A percentile compares a stretch with the other conserved stretches of the same genome.
Evolutionary conservation across 1,140 invertebrate genomes (phyloP).

Genomic region (Dolichoris vasculosae): DNA sequence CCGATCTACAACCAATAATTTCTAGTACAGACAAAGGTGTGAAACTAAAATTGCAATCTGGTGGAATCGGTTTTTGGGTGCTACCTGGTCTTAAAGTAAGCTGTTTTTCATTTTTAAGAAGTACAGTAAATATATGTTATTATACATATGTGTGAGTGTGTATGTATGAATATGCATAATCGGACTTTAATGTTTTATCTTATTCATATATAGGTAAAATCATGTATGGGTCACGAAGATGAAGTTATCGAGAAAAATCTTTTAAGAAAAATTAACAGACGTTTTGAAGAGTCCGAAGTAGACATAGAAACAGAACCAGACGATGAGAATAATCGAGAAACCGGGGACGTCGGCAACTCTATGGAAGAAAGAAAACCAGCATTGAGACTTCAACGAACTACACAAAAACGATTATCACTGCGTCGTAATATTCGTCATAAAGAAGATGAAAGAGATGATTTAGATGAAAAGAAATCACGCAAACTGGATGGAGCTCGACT

Average conservation of each 20-base stretch:
- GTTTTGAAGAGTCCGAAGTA: conserved; percentile 9
- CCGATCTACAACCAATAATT: conserved; percentile 73
- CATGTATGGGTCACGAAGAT: conserved; percentile 56
- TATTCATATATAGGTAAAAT: conserved; percentile 56
- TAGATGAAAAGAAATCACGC: conserved; percentile 43
- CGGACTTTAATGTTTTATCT: neutral
- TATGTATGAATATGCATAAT: neutral
- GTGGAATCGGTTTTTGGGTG: conserved; percentile 78
- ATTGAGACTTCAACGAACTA: conserved; percentile 11
- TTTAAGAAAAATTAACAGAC: conserved; percentile 51
- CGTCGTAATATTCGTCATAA: conserved; percentile 43
- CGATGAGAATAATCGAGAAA: neutral
- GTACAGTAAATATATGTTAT: neutral
- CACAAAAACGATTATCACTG: neutral
- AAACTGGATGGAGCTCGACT: conserved; percentile 34
- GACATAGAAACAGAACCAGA: conserved; percentile 16
- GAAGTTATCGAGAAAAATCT: conserved; percentile 47
- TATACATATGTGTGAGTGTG: neutral
- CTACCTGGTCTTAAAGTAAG: conserved; percentile 74
- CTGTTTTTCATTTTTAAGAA: neutral
- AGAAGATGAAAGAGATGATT: conserved; percentile 44
- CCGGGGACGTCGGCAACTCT: neutral
- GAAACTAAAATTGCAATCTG: conserved; percentile 73
- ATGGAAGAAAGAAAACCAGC: neutral
- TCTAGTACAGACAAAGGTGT: conserved; percentile 70